Evolutionary conservation across 2,797 vertebrate genomes (phyloP).

Genomic region (Mustela erminea): DNA sequence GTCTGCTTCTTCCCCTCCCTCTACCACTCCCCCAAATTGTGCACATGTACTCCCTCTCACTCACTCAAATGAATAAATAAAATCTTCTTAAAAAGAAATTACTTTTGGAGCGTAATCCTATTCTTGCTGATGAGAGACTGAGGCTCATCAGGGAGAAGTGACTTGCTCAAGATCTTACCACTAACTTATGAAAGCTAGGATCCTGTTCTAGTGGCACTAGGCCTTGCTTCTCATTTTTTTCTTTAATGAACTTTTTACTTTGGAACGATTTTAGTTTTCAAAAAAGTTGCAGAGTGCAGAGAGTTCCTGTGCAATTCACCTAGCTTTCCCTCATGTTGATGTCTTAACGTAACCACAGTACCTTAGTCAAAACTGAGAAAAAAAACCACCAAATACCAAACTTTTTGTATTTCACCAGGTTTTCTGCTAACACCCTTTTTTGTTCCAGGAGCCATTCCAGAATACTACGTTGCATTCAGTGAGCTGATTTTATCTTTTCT

Average conservation of each 20-base stretch:
- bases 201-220: neutral
- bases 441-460: neutral
- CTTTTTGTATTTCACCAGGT: neutral
- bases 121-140: conserved; percentile 18
- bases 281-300: neutral
- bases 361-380: neutral
- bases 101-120: neutral
- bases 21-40: neutral
- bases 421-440: neutral
- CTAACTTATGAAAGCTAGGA: conserved; percentile 28
- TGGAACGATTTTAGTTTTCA: conserved; percentile 12
- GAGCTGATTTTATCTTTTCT: neutral
- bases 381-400: neutral
- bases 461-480: neutral
- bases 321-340: neutral
- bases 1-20: neutral
- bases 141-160: conserved; percentile 3
- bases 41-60: neutral
- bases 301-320: neutral
- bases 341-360: neutral
- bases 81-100: neutral
- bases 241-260: conserved; percentile 22
- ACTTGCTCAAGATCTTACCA: neutral
- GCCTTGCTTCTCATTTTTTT: neutral
- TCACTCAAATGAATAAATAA: neutral